Conservation (phyloP, 2,888 invertebrate species). For the Andrena dorsata region DNA sequence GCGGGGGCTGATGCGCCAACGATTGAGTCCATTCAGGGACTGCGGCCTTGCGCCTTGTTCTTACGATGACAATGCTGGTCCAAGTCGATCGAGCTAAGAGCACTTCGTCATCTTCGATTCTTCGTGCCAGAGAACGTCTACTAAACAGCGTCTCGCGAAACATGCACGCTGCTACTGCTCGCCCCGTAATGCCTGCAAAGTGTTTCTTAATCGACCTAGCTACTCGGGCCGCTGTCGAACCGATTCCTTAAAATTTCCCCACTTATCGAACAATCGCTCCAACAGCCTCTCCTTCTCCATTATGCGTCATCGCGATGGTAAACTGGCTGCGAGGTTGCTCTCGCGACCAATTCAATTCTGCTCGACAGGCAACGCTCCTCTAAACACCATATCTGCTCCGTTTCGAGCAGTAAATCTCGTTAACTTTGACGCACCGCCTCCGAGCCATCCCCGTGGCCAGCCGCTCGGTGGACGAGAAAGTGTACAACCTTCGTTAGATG, state of each 20-base stretch:
- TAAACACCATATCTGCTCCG: background rate
- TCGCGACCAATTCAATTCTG: background rate
- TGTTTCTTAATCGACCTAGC: conserved; percentile 52
- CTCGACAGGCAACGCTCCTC: background rate
- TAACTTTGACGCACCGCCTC: background rate
- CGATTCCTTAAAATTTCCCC: conserved; percentile 24
- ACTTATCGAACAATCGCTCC: conserved; percentile 22
- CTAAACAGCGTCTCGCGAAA: conserved; percentile 48
- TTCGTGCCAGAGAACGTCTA: conserved; percentile 76
- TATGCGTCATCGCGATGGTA: background rate
- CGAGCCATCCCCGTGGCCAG: conserved; percentile 23
- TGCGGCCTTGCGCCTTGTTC: conserved; percentile 4
- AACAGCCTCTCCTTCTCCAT: conserved; percentile 3
- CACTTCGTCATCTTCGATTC: conserved; percentile 80
- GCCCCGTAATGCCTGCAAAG: conserved; percentile 42
- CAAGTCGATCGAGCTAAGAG: conserved; percentile 69
- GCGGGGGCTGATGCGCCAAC: conserved; percentile 54
- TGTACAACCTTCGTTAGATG: conserved; percentile 24
- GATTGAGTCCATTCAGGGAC: conserved; percentile 79
- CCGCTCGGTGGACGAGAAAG: conserved; percentile 7
- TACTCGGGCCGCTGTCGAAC: background rate
- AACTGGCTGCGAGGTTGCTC: background rate
- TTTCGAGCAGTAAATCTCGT: conserved; percentile 17
- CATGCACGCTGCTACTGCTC: background rate
- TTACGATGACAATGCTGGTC: conserved; percentile 1